Percentiles rank a stretch among this genome's conserved stretches.
Evolutionary conservation across 2,113 vertebrate genomes (phyloP).

Genomic region (Pongo pygmaeus): DNA sequence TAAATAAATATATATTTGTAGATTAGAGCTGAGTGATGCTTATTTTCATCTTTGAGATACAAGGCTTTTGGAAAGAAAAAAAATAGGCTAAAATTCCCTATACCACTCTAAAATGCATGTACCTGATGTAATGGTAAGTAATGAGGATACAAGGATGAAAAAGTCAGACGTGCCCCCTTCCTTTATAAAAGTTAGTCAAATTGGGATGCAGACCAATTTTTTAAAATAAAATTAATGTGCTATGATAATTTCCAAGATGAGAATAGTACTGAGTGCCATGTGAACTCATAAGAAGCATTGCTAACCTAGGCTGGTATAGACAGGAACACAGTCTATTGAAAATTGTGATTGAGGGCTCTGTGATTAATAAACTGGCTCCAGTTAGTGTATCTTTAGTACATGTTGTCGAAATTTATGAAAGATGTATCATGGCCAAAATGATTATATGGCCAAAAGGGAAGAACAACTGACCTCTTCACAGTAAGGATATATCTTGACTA

Average conservation of each 20-base stretch:
- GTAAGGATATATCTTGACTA: background rate
- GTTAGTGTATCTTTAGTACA: rapidly evolving
- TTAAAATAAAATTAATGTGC: background rate
- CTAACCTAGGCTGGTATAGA: background rate
- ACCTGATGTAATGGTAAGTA: background rate
- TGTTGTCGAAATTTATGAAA: background rate
- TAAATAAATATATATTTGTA: background rate
- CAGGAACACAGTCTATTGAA: background rate
- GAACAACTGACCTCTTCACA: background rate
- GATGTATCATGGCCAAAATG: background rate
- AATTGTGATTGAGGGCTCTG: background rate
- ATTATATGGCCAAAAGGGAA: background rate
- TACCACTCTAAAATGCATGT: background rate
- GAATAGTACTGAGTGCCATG: background rate
- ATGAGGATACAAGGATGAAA: background rate
- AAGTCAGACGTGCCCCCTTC: rapidly evolving
- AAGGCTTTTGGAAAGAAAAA: background rate
- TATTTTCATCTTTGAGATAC: background rate
- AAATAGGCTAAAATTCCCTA: background rate
- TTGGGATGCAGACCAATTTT: background rate
- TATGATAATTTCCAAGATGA: background rate
- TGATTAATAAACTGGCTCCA: background rate
- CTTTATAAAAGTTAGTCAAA: background rate
- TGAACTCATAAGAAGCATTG: background rate
- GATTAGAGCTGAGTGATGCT: background rate